Evolutionary conservation across 2,797 vertebrate species (phyloP).

Genomic region (Rhynchotus rufescens): DNA sequence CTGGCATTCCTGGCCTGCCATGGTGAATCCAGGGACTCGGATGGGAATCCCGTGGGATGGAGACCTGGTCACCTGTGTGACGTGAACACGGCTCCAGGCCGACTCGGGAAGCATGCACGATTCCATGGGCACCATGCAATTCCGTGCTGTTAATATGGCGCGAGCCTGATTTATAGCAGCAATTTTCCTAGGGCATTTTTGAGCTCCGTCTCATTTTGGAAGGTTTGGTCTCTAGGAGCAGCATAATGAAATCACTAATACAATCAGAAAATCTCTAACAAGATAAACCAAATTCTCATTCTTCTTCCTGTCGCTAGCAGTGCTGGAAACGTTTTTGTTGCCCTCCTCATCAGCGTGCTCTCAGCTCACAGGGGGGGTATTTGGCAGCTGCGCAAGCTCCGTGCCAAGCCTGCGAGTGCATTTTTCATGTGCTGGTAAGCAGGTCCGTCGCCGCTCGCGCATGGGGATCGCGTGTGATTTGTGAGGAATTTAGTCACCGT

Average conservation of each 20-base stretch:
- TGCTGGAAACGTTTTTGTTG: constrained; percentile 38
- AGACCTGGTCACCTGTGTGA: background rate
- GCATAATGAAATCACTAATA: constrained; percentile 60
- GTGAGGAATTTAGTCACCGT: constrained; percentile 27
- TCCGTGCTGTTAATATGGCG: background rate
- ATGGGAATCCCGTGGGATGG: background rate
- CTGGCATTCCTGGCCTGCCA: background rate
- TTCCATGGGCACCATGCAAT: background rate
- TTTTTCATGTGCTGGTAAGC: constrained; percentile 54
- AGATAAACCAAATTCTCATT: constrained; percentile 59
- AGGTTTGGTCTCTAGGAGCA: constrained; percentile 49
- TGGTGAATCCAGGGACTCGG: background rate
- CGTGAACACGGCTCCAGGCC: background rate
- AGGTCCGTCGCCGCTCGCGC: background rate
- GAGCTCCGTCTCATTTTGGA: constrained; percentile 30
- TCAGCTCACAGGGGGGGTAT: background rate
- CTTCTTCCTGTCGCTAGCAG: constrained; percentile 54
- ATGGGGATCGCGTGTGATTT: constrained; percentile 22
- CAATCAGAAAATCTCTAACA: constrained; percentile 62
- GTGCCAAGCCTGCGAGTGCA: constrained; percentile 38
- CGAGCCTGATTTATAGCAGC: constrained; percentile 42
- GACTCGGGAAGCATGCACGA: background rate
- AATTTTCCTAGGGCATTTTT: constrained; percentile 40
- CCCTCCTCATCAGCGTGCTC: constrained; percentile 46
- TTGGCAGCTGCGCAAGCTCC: constrained; percentile 40